A percentile compares a stretch with the other conserved stretches of the same genome.
These are phyloP conservation scores for Danio jaintianensis DNA, from an alignment of 2,797 vertebrate genomes.

Conservation along the genomic window DNA sequence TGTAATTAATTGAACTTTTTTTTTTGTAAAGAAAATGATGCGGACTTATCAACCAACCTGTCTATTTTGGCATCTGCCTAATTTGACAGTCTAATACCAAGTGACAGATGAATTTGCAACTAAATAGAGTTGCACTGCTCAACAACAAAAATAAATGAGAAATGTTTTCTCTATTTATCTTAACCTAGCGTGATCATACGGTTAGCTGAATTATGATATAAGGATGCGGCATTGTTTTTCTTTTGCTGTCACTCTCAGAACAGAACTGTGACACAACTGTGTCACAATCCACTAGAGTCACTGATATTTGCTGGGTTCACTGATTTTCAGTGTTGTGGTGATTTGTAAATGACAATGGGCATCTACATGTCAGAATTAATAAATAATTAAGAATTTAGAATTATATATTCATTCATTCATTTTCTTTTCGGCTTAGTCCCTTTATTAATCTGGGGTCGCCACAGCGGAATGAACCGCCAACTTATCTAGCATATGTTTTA, in stretches of 20 bases:
- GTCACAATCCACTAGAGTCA: not conserved
- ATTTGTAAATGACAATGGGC: no score
- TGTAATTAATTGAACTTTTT: not conserved
- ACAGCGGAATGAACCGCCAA: no score
- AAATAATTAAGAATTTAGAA: no score
- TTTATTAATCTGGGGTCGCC: no score
- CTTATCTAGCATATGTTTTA: no score
- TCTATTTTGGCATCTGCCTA: not conserved
- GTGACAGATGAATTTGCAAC: not conserved
- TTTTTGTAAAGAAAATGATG: not conserved
- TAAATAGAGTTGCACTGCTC: not conserved
- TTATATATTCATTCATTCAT: no score
- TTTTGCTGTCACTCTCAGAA: not conserved
- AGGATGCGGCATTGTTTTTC: not conserved
- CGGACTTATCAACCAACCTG: not conserved
- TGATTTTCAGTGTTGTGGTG: no score
- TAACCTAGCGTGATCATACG: not conserved
- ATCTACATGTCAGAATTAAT: no score
- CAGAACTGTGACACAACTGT: not conserved
- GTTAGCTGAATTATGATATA: slow-evolving; percentile 4
- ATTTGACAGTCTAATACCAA: not conserved
- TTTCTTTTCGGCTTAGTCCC: no score
- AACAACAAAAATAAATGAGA: not conserved
- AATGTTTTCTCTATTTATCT: not conserved
- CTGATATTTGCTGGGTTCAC: not conserved